Evolutionary conservation across 1,140 invertebrate species (phyloP).

Genomic region (Chelonus insularis): DNA sequence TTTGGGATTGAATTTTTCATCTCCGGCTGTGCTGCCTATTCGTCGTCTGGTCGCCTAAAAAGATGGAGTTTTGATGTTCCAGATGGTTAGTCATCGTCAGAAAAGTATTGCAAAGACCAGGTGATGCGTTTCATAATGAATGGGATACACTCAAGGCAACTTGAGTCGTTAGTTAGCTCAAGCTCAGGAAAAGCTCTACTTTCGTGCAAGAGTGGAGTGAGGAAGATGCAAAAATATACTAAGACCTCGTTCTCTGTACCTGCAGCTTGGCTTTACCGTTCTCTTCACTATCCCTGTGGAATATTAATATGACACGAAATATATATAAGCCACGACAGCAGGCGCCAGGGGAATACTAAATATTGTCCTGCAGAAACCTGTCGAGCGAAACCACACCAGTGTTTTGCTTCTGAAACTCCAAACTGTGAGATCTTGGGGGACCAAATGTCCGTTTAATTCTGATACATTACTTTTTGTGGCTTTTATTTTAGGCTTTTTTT

Average conservation of each 20-base stretch:
- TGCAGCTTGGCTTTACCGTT: no score
- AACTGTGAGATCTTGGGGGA: conserved; percentile 24
- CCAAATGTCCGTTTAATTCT: not conserved
- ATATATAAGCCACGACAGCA: conserved; percentile 59
- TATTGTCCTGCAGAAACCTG: conserved; percentile 51
- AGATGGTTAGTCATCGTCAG: no score
- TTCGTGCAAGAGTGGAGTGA: no score
- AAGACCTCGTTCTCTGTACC: not conserved
- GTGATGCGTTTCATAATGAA: not conserved
- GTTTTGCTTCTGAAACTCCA: conserved; percentile 33
- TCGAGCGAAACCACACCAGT: not conserved
- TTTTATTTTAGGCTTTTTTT: no score
- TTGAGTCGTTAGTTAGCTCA: conserved; percentile 4
- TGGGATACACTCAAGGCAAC: not conserved
- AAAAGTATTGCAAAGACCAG: not conserved
- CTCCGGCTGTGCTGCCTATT: not conserved
- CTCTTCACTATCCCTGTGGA: conserved; percentile 46
- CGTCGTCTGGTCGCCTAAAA: not conserved
- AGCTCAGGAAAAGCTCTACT: not conserved
- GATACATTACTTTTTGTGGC: not conserved
- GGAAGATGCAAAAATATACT: no score
- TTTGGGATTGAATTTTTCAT: conserved; percentile 1
- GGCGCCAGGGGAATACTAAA: conserved; percentile 57
- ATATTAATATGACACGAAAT: conserved; percentile 62
- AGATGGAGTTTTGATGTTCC: no score